Percentiles rank a stretch among this genome's conserved stretches.
Conservation (phyloP, 2,888 invertebrate genomes). For the Lottia gigantea region DNA sequence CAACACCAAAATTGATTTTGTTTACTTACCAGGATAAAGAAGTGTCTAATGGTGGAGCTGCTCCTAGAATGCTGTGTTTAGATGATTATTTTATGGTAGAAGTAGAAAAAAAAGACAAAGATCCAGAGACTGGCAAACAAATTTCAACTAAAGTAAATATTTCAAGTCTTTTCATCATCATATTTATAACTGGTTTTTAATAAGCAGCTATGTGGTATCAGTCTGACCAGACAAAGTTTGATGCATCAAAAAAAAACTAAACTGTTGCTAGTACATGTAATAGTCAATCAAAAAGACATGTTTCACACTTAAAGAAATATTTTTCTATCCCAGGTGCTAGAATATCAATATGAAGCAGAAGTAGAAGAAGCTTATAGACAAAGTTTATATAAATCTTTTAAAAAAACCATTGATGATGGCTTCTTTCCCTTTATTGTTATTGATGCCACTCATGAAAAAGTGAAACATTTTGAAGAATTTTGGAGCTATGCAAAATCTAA, state of each 20-base stretch:
- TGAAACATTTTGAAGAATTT: constrained; percentile 83
- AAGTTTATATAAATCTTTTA: constrained; percentile 88
- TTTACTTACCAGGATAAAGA: constrained; percentile 73
- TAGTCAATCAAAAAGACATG: too few species aligned
- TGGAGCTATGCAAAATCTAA: constrained; percentile 83
- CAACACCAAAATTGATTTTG: too few species aligned
- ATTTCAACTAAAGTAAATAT: constrained; percentile 73
- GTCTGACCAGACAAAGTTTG: too few species aligned
- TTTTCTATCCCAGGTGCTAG: constrained; percentile 74
- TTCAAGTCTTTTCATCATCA: neutral
- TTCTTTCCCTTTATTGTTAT: constrained; percentile 93
- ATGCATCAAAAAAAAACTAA: too few species aligned
- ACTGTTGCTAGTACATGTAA: too few species aligned
- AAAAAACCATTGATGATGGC: constrained; percentile 88
- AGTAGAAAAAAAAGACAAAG: constrained; percentile 71
- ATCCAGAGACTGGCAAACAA: constrained; percentile 80
- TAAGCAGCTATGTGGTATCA: too few species aligned
- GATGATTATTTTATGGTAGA: constrained; percentile 94
- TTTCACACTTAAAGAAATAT: too few species aligned
- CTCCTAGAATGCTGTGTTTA: constrained; percentile 90
- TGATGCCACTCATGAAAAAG: constrained; percentile 88
- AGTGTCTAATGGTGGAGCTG: constrained; percentile 85
- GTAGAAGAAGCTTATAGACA: constrained; percentile 85
- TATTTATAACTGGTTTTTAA: too few species aligned
- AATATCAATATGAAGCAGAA: constrained; percentile 88